Evolutionary conservation across 2,888 invertebrate species (phyloP), one percentile per base, ranked within the genome.

Genomic region (Scelioninae gen. 1): DNA sequence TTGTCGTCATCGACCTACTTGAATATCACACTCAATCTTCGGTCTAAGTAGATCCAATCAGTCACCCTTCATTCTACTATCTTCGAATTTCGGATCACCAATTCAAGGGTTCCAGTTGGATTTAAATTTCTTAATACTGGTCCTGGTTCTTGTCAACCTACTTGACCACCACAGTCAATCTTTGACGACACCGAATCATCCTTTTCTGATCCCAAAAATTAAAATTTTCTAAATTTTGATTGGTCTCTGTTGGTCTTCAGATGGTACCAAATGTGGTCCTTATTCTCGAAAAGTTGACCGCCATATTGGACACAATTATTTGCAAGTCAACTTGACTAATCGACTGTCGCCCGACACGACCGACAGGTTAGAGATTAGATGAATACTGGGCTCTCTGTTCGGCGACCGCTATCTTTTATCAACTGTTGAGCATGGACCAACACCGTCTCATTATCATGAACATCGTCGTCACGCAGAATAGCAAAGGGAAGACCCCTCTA

Each of bases 331-430:
- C n/a, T n/a, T n/a, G 63, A 63, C 53, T 6, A 63, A 34, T 47
- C 63, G 32, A 63, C 38, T 15, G 16, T 34, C 60, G 31, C n/a
- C 38, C 34, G 56, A 74, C 60, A 53, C 71, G 78, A 66, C 83
- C 88, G 86, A 86, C 89, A 85, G 89, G 84, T 88, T 89, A 87
- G 81, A 86, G 85, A 88, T 84, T 88, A 88, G 88, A 85, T 84
- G 86, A 87, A 80, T 86, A 92, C 92, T 92, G 91, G 86, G 87
- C 88, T 87, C 87, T 87, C 86, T 88, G 87, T 88, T 88, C 87
- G 88, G 87, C 87, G 87, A 90, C 88, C 87, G 90, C 91, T 90
- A 92, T 92, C 92, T 92, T 92, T 92, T 92, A 92, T 92, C 91
- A 91, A 90, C 90, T 88, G 91, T 89, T 90, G 88, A 90, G 88